A percentile compares a stretch with the other conserved stretches of the same genome.
These are phyloP conservation scores for Montipora capitata DNA, from an alignment of 92 coral and sea anemone species.

Conservation along the genomic window DNA sequence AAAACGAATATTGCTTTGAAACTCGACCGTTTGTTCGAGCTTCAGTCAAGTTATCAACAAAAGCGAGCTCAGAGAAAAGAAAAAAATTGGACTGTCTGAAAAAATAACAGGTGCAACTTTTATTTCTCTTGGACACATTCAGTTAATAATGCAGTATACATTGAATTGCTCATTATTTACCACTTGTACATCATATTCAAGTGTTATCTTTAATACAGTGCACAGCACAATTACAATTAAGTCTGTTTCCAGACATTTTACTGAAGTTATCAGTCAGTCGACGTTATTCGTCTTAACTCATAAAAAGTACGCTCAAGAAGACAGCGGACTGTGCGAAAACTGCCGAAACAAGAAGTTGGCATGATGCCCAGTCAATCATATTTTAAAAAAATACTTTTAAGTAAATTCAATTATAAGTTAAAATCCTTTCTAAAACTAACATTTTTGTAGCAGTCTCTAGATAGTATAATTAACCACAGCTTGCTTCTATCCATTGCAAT, in stretches of 20 bases:
- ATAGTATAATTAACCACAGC: constrained; percentile 6
- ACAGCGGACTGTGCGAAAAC: constrained; percentile 11
- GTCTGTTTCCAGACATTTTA: constrained; percentile 47
- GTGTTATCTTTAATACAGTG: constrained; percentile 38
- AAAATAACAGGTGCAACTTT: constrained; percentile 57
- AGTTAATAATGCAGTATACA: constrained; percentile 12
- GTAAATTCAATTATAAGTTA: background rate
- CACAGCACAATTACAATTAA: constrained; percentile 47
- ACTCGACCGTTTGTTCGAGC: no score
- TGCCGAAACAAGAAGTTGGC: constrained; percentile 17
- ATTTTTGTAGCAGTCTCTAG: background rate
- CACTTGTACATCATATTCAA: constrained; percentile 16
- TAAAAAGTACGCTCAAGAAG: constrained; percentile 15
- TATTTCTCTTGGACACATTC: constrained; percentile 37
- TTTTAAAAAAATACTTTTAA: background rate
- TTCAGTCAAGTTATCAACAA: background rate
- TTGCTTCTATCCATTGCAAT: constrained; percentile 11
- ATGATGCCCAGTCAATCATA: background rate
- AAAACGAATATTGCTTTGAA: background rate
- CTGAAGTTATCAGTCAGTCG: constrained; percentile 3
- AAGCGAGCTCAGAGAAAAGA: background rate
- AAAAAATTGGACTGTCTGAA: background rate
- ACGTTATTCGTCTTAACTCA: background rate
- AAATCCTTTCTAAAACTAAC: background rate
- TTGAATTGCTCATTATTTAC: constrained; percentile 16